phyloP scores from a whole-genome alignment of 1,140 invertebrate species.

The Drosophila nannoptera region DNA sequence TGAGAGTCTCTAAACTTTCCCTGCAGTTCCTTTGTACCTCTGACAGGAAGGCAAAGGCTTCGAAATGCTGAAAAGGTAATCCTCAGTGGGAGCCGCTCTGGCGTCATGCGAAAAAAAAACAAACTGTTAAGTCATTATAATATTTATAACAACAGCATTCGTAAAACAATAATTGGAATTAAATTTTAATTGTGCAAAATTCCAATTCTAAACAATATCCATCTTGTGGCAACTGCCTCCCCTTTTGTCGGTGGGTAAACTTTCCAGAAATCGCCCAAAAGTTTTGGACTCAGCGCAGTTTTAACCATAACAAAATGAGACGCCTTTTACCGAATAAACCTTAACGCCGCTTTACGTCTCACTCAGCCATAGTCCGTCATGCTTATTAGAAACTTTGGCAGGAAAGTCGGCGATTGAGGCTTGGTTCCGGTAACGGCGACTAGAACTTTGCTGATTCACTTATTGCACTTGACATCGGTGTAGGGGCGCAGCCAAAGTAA shows the following conservation, averaged over 20 bases:
- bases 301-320: slow-evolving; percentile 70
- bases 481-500: too few species aligned
- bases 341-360: slow-evolving; percentile 61
- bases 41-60: slow-evolving; percentile 18
- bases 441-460: slow-evolving; percentile 71
- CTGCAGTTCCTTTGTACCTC: slow-evolving; percentile 22
- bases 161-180: not conserved
- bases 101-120: not conserved
- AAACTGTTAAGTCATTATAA: too few species aligned
- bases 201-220: not conserved
- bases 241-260: slow-evolving; percentile 20
- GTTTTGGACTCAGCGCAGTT: slow-evolving; percentile 54
- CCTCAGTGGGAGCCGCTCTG: not conserved
- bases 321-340: slow-evolving; percentile 65
- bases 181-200: not conserved
- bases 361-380: slow-evolving; percentile 54
- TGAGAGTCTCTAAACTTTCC: slow-evolving; percentile 51
- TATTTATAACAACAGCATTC: not conserved
- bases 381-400: slow-evolving; percentile 52
- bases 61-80: not conserved
- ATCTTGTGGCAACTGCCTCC: not conserved
- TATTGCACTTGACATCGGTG: too few species aligned
- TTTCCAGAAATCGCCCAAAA: slow-evolving; percentile 32
- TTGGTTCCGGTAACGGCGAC: slow-evolving; percentile 42
- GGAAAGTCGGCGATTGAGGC: not conserved